Percentiles rank a stretch among this genome's conserved stretches.
Evolutionary conservation across 2,113 vertebrate genomes (phyloP).

Genomic region (Catagonus wagneri): DNA sequence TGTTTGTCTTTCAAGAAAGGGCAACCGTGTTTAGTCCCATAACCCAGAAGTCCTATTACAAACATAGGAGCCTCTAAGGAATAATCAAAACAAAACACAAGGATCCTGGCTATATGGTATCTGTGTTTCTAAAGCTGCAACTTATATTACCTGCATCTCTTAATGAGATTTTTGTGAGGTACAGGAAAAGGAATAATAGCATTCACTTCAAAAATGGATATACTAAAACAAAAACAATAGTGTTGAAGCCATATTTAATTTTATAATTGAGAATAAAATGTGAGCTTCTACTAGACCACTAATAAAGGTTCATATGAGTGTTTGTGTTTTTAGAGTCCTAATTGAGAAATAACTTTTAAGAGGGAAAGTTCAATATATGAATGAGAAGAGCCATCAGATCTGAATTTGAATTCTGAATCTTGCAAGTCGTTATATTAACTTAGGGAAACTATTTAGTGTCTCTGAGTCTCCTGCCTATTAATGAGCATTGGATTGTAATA

Average conservation of each 20-base stretch:
- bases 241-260: neutral
- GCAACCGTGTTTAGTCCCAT: neutral
- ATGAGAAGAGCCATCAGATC: neutral
- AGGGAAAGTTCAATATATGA: neutral
- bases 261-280: neutral
- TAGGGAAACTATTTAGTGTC: neutral
- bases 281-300: neutral
- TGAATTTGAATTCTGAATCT: neutral
- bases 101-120: neutral
- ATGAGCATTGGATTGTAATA: neutral
- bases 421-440: neutral
- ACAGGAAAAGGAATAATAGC: neutral
- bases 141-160: neutral
- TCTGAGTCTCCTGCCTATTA: neutral
- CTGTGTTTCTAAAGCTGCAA: neutral
- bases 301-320: neutral
- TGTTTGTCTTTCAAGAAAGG: slow-evolving; percentile 40
- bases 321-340: neutral
- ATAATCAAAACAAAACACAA: neutral
- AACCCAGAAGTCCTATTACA: neutral
- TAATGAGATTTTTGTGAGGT: neutral
- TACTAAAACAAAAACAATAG: neutral
- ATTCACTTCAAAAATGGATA: neutral
- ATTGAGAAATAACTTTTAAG: neutral
- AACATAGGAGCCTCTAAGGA: neutral